Conservation (phyloP, 53 echinoderm and acorn worm species). For the Henricia sp. region DNA sequence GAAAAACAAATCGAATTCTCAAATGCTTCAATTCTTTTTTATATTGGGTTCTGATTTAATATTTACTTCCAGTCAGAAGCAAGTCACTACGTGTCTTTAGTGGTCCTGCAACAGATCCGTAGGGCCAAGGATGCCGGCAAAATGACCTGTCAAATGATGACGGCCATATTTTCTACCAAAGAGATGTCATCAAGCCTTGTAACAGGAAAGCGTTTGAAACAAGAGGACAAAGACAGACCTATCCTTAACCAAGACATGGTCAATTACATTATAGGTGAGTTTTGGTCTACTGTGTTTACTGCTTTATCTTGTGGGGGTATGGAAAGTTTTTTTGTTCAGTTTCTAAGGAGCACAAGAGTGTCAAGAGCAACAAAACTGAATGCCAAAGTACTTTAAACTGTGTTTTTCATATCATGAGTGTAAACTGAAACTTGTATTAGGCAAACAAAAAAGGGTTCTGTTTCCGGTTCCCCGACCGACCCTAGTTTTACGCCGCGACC, state of each 20-base stretch:
- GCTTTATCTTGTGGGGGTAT: too few species aligned
- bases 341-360: slow-evolving; percentile 2
- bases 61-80: slow-evolving; percentile 3
- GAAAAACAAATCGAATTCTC: slow-evolving; percentile 4
- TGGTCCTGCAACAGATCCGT: not conserved
- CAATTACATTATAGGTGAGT: not conserved
- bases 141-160: not conserved
- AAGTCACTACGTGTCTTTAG: not conserved
- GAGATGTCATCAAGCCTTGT: not conserved
- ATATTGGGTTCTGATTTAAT: slow-evolving; percentile 8
- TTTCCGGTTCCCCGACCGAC: too few species aligned
- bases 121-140: not conserved
- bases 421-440: too few species aligned
- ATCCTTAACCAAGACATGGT: not conserved
- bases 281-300: slow-evolving; percentile 4
- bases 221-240: not conserved
- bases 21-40: not conserved
- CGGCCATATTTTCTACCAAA: not conserved
- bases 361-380: too few species aligned
- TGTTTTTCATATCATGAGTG: too few species aligned
- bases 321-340: not conserved
- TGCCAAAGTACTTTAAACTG: too few species aligned
- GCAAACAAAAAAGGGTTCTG: too few species aligned
- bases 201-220: not conserved
- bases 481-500: too few species aligned